Evolutionary conservation across 2,113 vertebrate species (phyloP), one percentile per base, ranked within the genome.

Genomic region (Oreochromis tanganicae): DNA sequence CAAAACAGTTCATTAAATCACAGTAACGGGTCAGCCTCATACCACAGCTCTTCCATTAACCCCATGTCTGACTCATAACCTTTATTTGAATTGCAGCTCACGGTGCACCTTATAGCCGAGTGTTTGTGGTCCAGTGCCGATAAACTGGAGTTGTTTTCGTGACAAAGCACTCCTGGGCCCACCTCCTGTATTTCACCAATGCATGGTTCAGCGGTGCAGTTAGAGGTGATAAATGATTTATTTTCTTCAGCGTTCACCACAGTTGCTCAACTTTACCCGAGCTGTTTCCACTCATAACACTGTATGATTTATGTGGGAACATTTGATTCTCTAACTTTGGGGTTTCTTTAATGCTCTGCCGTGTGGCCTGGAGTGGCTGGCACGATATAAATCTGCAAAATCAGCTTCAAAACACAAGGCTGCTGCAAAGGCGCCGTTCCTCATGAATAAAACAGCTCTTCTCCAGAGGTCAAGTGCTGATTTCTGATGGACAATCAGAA

Each of bases 211-310:
- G 16, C n/a, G 85, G 78, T 85, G 88, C 89, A 87, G 88, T 84
- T 78, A 71, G 82, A 90, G 82, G 87, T 94, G 93, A 94, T 94
- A 87, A 94, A 94, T 93, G 87, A 92, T 94, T 93, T 90, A 93
- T 94, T 94, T 95, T 93, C 84, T 87, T 82, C 87, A 14, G 81
- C 34, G 21, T 90, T 93, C 87, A 57, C 86, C 73, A 59, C 85
- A 88, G 92, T 92, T 92, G 68, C 85, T 92, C 87, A 83, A 88
- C 88, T 92, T 91, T 85, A 85, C 81, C 86, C 59, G 10, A 61
- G 89, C 79, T n/a, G 36, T 86, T 90, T 88, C 87, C 84, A 59
- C 90, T 92, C 84, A 90, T 87, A 89, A 81, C 75, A 10, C 50
- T 2, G 38, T 75, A 5, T 92, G 94, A 95, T 94, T 94, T 92